These are phyloP conservation scores for Patella depressa DNA, from an alignment of 2,888 invertebrate genomes.

Conservation along the genomic window DNA sequence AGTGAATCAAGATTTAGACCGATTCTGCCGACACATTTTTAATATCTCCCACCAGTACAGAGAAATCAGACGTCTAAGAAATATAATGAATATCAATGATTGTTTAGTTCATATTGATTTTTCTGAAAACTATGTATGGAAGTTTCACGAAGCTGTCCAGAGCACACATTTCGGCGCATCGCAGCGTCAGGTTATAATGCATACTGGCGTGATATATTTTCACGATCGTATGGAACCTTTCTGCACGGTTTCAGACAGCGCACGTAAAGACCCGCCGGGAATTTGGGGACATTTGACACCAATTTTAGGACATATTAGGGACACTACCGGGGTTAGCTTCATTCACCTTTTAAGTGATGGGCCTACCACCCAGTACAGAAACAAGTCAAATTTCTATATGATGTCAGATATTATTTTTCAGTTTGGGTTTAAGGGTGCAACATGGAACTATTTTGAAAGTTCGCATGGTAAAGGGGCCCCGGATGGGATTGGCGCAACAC, in stretches of 20 bases:
- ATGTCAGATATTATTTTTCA: constrained; percentile 24
- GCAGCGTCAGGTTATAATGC: background rate
- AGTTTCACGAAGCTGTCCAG: background rate
- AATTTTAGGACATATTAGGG: background rate
- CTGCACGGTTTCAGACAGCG: background rate
- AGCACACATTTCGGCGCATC: background rate
- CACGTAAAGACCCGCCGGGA: background rate
- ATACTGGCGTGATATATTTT: background rate
- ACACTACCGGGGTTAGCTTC: background rate
- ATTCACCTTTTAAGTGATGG: background rate
- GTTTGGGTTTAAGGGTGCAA: background rate
- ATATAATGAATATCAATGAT: background rate
- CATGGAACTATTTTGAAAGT: background rate
- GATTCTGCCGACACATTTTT: background rate
- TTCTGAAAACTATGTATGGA: background rate
- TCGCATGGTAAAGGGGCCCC: background rate
- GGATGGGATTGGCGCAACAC: background rate
- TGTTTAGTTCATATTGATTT: background rate
- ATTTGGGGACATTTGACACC: background rate
- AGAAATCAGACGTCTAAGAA: background rate
- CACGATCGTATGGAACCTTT: background rate
- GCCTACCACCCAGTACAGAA: background rate
- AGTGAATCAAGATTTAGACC: background rate
- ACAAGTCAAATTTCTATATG: constrained; percentile 64
- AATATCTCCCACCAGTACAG: background rate